Evolutionary conservation across 2,888 invertebrate species (phyloP).

Genomic region (Sarcophaga carnaria): DNA sequence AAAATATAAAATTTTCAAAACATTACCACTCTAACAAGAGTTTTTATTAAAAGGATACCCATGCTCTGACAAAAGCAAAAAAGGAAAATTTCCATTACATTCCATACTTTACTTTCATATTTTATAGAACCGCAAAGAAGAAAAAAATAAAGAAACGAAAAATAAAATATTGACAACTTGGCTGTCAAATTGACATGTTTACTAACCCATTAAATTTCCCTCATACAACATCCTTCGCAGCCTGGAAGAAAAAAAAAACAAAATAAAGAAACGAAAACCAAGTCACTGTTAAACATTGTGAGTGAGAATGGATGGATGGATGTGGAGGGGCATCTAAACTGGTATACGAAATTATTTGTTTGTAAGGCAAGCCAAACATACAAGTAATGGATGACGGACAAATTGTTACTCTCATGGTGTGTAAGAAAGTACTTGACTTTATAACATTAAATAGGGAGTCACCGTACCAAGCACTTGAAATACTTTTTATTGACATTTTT

Average conservation of each 20-base stretch:
- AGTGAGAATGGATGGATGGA: background rate
- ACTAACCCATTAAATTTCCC: constrained; percentile 62
- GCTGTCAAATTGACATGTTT: constrained; percentile 64
- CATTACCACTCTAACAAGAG: too few relatives aligned
- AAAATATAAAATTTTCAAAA: too few relatives aligned
- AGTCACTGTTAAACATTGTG: background rate
- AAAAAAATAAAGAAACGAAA: too few relatives aligned
- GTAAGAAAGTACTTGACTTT: background rate
- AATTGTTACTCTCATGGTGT: constrained; percentile 5
- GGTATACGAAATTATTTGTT: background rate
- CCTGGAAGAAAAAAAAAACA: background rate
- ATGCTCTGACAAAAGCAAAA: too few relatives aligned
- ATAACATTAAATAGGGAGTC: background rate
- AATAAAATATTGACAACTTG: constrained; percentile 32
- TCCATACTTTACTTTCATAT: too few relatives aligned
- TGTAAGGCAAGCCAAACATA: background rate
- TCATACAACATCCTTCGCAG: constrained; percentile 9
- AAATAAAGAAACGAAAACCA: background rate
- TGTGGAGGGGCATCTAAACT: background rate
- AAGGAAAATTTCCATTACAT: too few relatives aligned
- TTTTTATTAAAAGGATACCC: too few relatives aligned
- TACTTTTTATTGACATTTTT: constrained; percentile 30
- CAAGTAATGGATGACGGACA: background rate
- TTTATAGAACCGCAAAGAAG: too few relatives aligned
- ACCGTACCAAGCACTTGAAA: constrained; percentile 36